Evolutionary conservation across 2,888 invertebrate species (phyloP).

Genomic region (Torymus texanus): DNA sequence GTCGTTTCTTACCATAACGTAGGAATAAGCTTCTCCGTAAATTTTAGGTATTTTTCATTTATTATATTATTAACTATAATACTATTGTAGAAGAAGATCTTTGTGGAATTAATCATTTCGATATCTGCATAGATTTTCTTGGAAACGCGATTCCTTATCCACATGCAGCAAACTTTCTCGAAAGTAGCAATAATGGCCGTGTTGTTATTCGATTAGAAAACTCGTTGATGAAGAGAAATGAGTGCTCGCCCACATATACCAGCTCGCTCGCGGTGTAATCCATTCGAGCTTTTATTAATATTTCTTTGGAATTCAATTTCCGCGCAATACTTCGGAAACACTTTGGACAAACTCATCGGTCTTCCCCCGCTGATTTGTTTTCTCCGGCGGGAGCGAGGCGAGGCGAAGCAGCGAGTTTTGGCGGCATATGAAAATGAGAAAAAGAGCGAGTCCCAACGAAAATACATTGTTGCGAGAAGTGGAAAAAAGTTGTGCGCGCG

Average conservation of each 20-base stretch:
- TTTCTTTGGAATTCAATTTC: slow-evolving; percentile 49
- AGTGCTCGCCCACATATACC: background rate
- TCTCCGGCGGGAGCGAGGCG: background rate
- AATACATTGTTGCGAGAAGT: slow-evolving; percentile 31
- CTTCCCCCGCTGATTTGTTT: slow-evolving; percentile 47
- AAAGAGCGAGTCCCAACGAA: slow-evolving; percentile 13
- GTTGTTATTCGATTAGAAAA: slow-evolving; percentile 40
- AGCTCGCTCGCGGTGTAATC: slow-evolving; percentile 15
- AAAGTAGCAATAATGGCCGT: slow-evolving; percentile 18
- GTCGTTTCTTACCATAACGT: no score
- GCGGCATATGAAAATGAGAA: slow-evolving; percentile 32
- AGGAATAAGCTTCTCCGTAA: no score
- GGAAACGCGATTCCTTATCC: no score
- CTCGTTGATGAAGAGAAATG: slow-evolving; percentile 37
- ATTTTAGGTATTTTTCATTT: no score
- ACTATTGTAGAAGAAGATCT: no score
- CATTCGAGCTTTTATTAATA: slow-evolving; percentile 48
- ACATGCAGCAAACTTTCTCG: background rate
- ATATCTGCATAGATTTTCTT: no score
- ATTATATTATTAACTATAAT: no score
- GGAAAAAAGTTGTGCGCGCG: slow-evolving; percentile 22
- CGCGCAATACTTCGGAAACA: slow-evolving; percentile 29
- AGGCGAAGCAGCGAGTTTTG: background rate
- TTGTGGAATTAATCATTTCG: no score
- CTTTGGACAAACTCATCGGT: slow-evolving; percentile 48